A percentile compares a stretch with the other conserved stretches of the same genome.
Evolutionary conservation across 2,888 invertebrate species (phyloP).

Genomic region (Harmothoe impar): DNA sequence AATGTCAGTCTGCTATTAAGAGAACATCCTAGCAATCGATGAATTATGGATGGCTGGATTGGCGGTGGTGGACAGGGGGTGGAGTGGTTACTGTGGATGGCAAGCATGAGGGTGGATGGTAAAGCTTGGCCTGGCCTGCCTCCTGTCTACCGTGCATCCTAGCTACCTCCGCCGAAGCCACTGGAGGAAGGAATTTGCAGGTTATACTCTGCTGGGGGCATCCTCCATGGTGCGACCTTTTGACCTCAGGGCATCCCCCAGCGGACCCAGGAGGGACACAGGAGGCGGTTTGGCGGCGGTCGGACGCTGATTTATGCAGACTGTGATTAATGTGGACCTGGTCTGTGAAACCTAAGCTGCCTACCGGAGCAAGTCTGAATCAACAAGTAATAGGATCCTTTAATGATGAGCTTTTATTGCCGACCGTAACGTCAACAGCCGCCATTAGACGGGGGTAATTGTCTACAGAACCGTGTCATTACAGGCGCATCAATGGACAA

Average conservation of each 20-base stretch:
- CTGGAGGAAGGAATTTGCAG: background rate
- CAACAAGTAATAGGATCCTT: slow-evolving; percentile 30
- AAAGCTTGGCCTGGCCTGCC: background rate
- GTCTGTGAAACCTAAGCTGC: slow-evolving; percentile 12
- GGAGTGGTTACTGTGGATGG: too few relatives aligned
- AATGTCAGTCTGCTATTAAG: slow-evolving; percentile 60
- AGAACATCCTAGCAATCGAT: slow-evolving; percentile 20
- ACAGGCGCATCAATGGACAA: background rate
- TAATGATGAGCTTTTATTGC: slow-evolving; percentile 47
- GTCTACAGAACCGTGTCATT: background rate
- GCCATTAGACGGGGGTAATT: slow-evolving; percentile 33
- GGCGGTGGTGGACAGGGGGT: background rate
- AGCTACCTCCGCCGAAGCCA: too few relatives aligned
- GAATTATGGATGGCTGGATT: slow-evolving; percentile 43
- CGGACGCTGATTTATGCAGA: slow-evolving; percentile 39
- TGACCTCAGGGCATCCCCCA: slow-evolving; percentile 43
- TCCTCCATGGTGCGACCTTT: background rate
- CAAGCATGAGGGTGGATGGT: background rate
- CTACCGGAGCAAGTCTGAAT: slow-evolving; percentile 16
- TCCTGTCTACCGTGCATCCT: background rate
- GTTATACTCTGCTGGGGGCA: background rate
- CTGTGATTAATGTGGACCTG: background rate
- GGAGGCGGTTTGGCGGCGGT: background rate
- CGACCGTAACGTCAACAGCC: background rate
- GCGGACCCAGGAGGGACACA: background rate